Base-by-base conservation (phyloP, 1,140 invertebrate genomes). In the Papilio helenus region DNA sequence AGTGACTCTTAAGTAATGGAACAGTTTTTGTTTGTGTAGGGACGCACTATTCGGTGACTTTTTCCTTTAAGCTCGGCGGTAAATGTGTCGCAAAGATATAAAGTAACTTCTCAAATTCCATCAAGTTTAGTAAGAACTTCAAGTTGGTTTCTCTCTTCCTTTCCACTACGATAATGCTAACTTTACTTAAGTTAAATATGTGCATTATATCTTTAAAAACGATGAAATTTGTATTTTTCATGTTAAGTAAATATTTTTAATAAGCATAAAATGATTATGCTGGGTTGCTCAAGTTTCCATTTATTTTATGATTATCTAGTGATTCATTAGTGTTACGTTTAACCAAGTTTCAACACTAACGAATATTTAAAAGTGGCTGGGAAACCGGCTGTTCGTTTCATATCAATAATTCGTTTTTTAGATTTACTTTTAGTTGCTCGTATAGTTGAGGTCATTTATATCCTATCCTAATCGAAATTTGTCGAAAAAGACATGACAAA, bases 1-100 rank as follows among this genome's bases (percentile, higher is more conserved):
- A 61, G 58, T 61, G 58, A 61, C 23, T 61, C 20, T 61, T 61
- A 61, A 61, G 23, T 61, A 61, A 61, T 61, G 58, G 58, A 61
- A 61, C 58, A 61, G 58, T 61, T 61, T 26, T 61, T 61, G 58
- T 26, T 61, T 26, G 58, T 26, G 58, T 61, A 26, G 20, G 58
- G 23, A 61, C 58, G 58, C 58, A 61, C 58, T 61, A 61, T 61
- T 61, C 26, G 58, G 58, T 14, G 58, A 29, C 58, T 26, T 61
- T 61, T 61, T 61, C 58, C 58, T 26, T 29, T 61, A 61, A 61
- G 58, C 58, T 61, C 9, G 4, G 23, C 58, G 23, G 23, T 61
- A 26, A 61, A 26, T 61, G 23, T 61, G 58, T 26, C 9, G 58
- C 23, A 23, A 23, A 58, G 55, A 61, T 61, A 26, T 61, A 61